Evolutionary conservation across 2,888 invertebrate genomes (phyloP), one percentile per base, ranked within the genome.

Genomic region (Leptopilina myrica): DNA sequence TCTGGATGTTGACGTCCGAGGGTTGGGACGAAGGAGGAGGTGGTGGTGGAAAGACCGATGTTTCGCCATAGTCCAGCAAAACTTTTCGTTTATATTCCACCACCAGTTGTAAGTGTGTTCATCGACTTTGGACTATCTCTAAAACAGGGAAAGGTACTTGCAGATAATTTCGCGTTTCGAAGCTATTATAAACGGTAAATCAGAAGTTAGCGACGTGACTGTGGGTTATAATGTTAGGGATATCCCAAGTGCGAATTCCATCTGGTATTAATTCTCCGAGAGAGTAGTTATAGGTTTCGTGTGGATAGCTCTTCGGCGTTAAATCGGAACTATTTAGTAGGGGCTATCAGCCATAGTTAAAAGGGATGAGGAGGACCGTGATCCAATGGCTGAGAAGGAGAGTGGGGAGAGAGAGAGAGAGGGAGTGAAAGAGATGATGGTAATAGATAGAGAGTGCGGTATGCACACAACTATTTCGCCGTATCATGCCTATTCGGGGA

Each of bases 281-380:
- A 11, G 49, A 49, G 49, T 85, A 85, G 84, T 86, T 85, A 86
- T 83, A 73, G 78, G 83, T 79, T 49, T 79, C 80, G 82, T 77
- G 80, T 78, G 83, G 82, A 84, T 85, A 84, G 82, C 84, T 83
- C 79, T 69, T 80, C 77, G 83, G 84, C 83, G 84, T 80, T 85
- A 86, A 85, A 85, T 85, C 84, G 85, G 82, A 87, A 86, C 87
- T 86, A 88, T 87, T 87, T 87, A 87, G 85, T 85, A 83, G 80
- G 81, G 84, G 84, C 85, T 85, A 85, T 85, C 81, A 83, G 76
- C 69, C 56, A 56, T n/a, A n/a, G n/a, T 49, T 49, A 49, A 56
- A 40, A 33, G 73, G 59, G 59, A 75, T 12, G 64, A 20, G 64
- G 6, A 75, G 64, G 15, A 64, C 14, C 46, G 46, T 78, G 80